Conservation (phyloP, 1,140 invertebrate species). For the Danaus plexippus region DNA sequence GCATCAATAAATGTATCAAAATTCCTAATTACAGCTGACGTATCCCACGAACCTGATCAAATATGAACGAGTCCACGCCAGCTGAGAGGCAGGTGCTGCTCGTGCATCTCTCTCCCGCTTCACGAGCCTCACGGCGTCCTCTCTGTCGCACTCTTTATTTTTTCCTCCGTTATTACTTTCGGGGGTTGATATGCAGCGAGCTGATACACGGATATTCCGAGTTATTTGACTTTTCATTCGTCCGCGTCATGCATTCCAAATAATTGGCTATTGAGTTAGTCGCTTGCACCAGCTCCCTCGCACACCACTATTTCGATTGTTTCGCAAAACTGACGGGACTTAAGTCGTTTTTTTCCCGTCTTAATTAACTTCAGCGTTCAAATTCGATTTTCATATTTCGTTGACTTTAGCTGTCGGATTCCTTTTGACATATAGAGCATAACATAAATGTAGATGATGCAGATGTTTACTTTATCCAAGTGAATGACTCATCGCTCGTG, state of each 20-base stretch:
- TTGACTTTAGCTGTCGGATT: no score
- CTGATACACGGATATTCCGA: slow-evolving; percentile 34
- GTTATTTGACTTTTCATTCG: slow-evolving; percentile 55
- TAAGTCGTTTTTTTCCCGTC: no score
- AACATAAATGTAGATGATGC: no score
- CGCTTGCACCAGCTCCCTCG: slow-evolving; percentile 34
- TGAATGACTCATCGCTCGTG: no score
- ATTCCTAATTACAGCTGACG: slow-evolving; percentile 54
- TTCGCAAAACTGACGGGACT: no score
- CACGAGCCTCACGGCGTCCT: slow-evolving; percentile 16
- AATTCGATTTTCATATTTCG: no score
- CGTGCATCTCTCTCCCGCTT: slow-evolving; percentile 39
- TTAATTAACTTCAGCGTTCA: no score
- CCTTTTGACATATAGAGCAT: no score
- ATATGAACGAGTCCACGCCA: slow-evolving; percentile 57
- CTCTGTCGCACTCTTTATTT: slow-evolving; percentile 38
- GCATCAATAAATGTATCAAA: slow-evolving; percentile 4
- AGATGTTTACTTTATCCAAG: no score
- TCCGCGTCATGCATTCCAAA: slow-evolving; percentile 47
- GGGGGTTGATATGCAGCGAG: slow-evolving; percentile 47
- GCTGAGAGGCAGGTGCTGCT: slow-evolving; percentile 59
- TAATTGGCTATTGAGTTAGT: slow-evolving; percentile 52
- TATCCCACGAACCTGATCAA: slow-evolving; percentile 61
- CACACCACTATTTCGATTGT: no score
- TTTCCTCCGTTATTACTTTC: slow-evolving; percentile 51